phyloP scores from a whole-genome alignment of 2,113 vertebrate genomes.

The Syngnathus typhle region DNA sequence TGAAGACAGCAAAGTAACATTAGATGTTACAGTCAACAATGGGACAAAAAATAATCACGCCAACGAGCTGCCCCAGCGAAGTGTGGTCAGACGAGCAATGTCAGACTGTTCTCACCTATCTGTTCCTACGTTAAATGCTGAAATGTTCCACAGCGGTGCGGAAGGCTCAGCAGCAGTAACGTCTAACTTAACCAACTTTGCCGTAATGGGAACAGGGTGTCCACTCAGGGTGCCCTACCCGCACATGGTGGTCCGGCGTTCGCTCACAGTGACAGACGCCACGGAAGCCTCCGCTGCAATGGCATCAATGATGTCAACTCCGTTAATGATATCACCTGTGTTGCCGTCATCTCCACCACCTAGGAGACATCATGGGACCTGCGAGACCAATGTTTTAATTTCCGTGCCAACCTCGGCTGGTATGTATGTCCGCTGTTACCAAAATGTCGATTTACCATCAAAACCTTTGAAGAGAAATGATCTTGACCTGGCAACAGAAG shows the following conservation, averaged over 20 bases:
- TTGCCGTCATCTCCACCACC: constrained; percentile 64
- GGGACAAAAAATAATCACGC: constrained; percentile 36
- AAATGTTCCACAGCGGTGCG: constrained; percentile 75
- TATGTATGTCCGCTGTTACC: neutral
- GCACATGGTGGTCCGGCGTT: constrained; percentile 70
- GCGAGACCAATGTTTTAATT: constrained; percentile 55
- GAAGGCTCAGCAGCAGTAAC: constrained; percentile 41
- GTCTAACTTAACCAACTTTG: constrained; percentile 23
- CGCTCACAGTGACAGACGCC: constrained; percentile 76
- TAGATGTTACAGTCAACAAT: constrained; percentile 9
- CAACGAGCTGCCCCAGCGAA: constrained; percentile 51
- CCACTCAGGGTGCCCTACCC: constrained; percentile 57
- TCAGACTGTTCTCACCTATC: constrained; percentile 88
- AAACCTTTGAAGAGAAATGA: too few species aligned
- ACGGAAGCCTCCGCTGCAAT: constrained; percentile 38
- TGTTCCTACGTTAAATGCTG: constrained; percentile 73
- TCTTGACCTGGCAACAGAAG: too few species aligned
- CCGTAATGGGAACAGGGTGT: constrained; percentile 24
- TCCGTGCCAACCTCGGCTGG: constrained; percentile 51
- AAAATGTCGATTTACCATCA: neutral
- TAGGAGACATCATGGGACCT: constrained; percentile 55
- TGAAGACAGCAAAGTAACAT: constrained; percentile 33
- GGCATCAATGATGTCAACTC: constrained; percentile 40
- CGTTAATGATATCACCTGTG: constrained; percentile 32
- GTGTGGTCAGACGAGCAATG: constrained; percentile 79